Evolutionary conservation across 2,797 vertebrate genomes (phyloP).

Genomic region (Hydrocynus forskahlii): DNA sequence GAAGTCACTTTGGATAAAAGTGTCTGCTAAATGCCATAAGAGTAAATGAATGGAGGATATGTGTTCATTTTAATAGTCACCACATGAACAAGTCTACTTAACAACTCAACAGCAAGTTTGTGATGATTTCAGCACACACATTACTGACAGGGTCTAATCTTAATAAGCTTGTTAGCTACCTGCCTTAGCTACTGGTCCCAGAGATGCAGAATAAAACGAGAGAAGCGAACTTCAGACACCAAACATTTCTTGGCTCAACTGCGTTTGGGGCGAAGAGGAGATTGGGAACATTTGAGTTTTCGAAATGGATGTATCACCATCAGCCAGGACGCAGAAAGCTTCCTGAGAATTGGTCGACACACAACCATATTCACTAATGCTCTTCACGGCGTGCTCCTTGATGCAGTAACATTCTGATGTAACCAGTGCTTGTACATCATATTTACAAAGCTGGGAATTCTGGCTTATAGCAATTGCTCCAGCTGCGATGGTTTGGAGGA

Average conservation of each 20-base stretch:
- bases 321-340: neutral
- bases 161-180: no score
- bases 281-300: neutral
- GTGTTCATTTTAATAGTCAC: no score
- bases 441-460: conserved; percentile 24
- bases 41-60: no score
- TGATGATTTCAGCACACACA: no score
- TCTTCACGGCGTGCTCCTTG: conserved; percentile 14
- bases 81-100: no score
- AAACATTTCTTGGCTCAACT: neutral
- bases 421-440: neutral
- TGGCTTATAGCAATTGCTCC: neutral
- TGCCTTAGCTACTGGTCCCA: no score
- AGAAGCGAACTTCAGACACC: no score
- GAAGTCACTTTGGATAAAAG: no score
- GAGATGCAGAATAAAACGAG: no score
- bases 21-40: no score
- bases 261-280: neutral
- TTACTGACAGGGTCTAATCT: no score
- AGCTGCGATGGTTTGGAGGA: conserved; percentile 13
- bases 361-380: neutral
- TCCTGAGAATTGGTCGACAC: neutral
- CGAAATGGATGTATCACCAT: neutral
- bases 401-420: conserved; percentile 10
- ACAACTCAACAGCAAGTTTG: no score